Evolutionary conservation across 1,140 invertebrate genomes (phyloP), one percentile per base, ranked within the genome.

Genomic region (Drosophila ananassae): DNA sequence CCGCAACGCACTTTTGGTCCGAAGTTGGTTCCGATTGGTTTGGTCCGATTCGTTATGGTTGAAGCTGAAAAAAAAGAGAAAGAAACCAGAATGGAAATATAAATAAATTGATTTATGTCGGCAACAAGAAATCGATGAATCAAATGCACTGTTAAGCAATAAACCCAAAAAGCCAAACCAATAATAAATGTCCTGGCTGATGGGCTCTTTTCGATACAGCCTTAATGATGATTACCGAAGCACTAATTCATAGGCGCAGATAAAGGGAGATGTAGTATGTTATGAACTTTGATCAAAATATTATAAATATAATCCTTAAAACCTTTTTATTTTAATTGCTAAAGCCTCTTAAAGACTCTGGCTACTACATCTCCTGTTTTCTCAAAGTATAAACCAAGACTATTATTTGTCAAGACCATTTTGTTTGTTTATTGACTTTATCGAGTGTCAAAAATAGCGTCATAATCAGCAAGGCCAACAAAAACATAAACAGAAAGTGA

Each of bases 381-480:
- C 10, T 10, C 3, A 13, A 10, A 17, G 17, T 13, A 30, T 25
- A 59, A 68, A 25, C 51, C 39, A 9, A 3, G 2, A 21, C 21
- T 22, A 22, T 61, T 66, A 50, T 50, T 48, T 28, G 39, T 6
- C 9, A 48, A 41, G 8, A 39, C 44, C 13, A 50, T 50, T 69
- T 68, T 56, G 51, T 64, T 52, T 68, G 46, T 69, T 84, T 84
- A 77, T 85, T 85, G 73, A 73, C 81, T 73, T 80, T 84, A 69
- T 84, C 61, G 62, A 80, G 77, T 83, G 80, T 77, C 80, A 77
- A 79, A 79, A 84, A 76, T 79, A 60, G 66, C 80, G 79, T 76
- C 64, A 83, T 77, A 78, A 66, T 83, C 75, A 73, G 51, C 55
- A 58, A 25, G 62, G 53, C 57, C 69, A 78, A 74, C 69, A 73